Base-by-base conservation (phyloP, 2,797 vertebrate species). In the Lophotriccus pileatus region DNA sequence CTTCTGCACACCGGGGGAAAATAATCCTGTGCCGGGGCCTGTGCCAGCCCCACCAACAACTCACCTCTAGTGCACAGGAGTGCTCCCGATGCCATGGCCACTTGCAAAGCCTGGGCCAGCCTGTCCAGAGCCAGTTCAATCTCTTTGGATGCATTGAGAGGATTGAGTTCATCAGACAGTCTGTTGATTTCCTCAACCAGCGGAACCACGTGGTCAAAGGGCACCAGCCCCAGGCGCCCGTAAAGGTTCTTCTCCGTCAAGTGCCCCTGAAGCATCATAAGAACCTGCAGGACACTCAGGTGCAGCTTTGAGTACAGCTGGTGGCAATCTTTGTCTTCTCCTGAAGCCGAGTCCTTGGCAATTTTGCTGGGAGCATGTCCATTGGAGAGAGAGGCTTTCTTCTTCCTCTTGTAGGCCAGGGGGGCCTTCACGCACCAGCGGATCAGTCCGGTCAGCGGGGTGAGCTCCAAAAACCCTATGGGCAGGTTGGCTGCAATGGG, bases 371-470 rank as follows among this genome's bases (percentile, higher is more conserved):
- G 43, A 30, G 95, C 7, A 2, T 97, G 98, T 59, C 98, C 98
- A 4, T 98, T 98, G 41, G 97, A 92, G 39, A 98, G 72, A 1
- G 88, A 82, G n/a, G 95, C 96, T 93, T 99, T 99, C 92, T 98
- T 98, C 90, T 98, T 98, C 93, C 97, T 97, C 27, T 97, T 98
- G 82, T 99, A 98, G 52, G 98, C 98, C 97, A 99, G 93, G 1
- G 99, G 99, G 3, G 99, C 98, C 94, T 99, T 99, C 93, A 99
- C 98, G 0, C 99, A 99, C 99, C 99, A 99, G 75, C 99, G 98
- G 66, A 99, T 98, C 83, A 99, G 97, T 10, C 99, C 99, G 0
- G 98, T 98, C n/a, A 99, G 98, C 0, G 99, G 99, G 1, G 99
- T 99, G 89, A 99, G 98, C 91, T 99, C 99, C 46, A 99, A 93